phyloP scores from a whole-genome alignment of 2,113 vertebrate genomes.

The Cynocephalus volans region DNA sequence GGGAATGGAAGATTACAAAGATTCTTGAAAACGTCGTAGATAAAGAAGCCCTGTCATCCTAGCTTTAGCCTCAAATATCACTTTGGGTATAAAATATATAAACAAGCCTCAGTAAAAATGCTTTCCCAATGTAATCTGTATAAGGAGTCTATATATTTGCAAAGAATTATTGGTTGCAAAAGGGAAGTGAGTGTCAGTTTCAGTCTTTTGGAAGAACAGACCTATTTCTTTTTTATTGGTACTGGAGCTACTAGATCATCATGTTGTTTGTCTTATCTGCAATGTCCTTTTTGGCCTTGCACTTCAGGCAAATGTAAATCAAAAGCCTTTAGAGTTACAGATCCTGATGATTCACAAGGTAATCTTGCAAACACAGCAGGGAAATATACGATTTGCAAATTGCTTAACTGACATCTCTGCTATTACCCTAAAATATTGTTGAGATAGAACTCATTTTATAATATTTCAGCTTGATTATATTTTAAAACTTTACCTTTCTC shows the following conservation, averaged over 20 bases:
- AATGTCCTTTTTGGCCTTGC: constrained; percentile 87
- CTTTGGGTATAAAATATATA: constrained; percentile 65
- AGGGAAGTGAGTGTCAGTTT: constrained; percentile 71
- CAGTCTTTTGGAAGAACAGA: constrained; percentile 75
- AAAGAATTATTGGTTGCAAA: constrained; percentile 72
- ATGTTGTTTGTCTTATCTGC: constrained; percentile 85
- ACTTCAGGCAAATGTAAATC: constrained; percentile 90
- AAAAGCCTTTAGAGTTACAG: constrained; percentile 87
- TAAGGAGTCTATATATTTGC: constrained; percentile 70
- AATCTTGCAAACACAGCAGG: constrained; percentile 90
- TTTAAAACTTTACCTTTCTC: constrained; percentile 88
- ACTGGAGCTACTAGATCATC: constrained; percentile 84
- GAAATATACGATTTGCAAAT: constrained; percentile 90
- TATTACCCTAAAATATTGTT: constrained; percentile 90
- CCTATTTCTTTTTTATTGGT: constrained; percentile 83
- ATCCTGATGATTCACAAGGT: constrained; percentile 89
- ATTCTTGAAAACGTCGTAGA: not conserved
- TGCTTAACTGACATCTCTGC: constrained; percentile 90
- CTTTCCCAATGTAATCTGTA: constrained; percentile 51
- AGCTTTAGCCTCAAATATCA: constrained; percentile 7
- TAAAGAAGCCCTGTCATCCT: constrained; percentile 14
- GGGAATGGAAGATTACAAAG: not conserved
- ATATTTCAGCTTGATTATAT: constrained; percentile 89
- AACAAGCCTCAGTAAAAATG: constrained; percentile 79
- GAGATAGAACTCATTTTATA: constrained; percentile 86